Percentiles rank a stretch among this genome's conserved stretches.
Conservation (phyloP, 1,140 invertebrate genomes). For the Philopotamus ludificatus region DNA sequence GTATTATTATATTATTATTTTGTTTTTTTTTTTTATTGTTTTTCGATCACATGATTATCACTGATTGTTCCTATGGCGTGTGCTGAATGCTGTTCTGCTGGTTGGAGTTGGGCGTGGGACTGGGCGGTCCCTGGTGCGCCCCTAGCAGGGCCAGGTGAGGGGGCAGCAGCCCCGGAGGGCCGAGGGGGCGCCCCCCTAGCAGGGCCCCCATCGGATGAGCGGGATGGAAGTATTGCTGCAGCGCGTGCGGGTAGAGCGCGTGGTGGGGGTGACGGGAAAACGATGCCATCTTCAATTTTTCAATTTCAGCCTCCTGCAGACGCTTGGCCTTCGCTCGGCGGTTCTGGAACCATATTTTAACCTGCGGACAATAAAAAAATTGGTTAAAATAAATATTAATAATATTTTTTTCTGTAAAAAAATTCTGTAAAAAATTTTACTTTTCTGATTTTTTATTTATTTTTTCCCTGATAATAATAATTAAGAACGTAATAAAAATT, state of each 20-base stretch:
- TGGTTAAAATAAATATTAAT: no score
- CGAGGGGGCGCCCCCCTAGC: slow-evolving; percentile 46
- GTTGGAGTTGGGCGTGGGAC: slow-evolving; percentile 22
- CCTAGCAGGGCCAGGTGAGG: slow-evolving; percentile 49
- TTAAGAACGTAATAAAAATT: no score
- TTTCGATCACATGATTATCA: slow-evolving; percentile 5
- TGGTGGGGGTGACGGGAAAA: slow-evolving; percentile 55
- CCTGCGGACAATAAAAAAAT: slow-evolving; percentile 60
- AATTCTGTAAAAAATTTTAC: no score
- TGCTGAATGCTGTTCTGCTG: slow-evolving; percentile 11
- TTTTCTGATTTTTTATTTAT: no score
- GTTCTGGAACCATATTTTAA: slow-evolving; percentile 99
- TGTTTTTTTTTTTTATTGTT: not conserved
- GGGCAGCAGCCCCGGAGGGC: slow-evolving; percentile 48
- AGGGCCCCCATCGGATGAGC: slow-evolving; percentile 48
- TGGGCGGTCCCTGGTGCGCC: slow-evolving; percentile 44
- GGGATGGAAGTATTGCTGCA: slow-evolving; percentile 52
- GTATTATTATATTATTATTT: no score
- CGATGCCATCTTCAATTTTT: slow-evolving; percentile 79
- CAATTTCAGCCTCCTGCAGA: slow-evolving; percentile 91
- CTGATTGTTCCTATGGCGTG: slow-evolving; percentile 20
- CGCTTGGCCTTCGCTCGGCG: slow-evolving; percentile 91
- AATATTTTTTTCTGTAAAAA: no score
- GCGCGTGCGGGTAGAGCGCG: slow-evolving; percentile 51
- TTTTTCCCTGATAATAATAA: no score